Base-by-base conservation (phyloP, 2,888 invertebrate genomes). In the Cerastis rubricosa region DNA sequence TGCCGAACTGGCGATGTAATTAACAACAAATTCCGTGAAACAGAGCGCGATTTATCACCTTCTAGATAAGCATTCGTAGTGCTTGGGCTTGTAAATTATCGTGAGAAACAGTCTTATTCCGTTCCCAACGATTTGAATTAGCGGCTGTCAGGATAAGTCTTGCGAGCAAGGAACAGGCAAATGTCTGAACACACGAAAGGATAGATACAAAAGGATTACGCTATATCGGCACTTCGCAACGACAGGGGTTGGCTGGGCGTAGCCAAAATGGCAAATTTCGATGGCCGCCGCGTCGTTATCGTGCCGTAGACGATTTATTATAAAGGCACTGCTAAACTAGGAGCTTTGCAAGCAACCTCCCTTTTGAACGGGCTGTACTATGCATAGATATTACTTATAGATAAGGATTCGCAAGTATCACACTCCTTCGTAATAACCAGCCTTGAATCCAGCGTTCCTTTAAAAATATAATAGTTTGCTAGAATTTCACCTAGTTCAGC, bases 11-110 rank as follows among this genome's bases (percentile, higher is more conserved):
- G 83, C 88, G 85, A 88, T 89, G 90, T 92, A 92, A 93, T 94
- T 94, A 94, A 92, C 90, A 91, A 88, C 85, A 88, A 89, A 93
- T 94, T 91, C 90, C 87, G 78, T 85, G 80, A 85, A 85, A 87
- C 83, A 82, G 79, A 84, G 84, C 86, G 81, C 81, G 81, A 89
- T 89, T 88, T 88, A 88, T 88, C 89, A 85, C 90, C 80, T 87
- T 79, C 80, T 66, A 82, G 81, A 82, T 84, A 88, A 81, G 71
- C 72, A 80, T 70, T 85, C 80, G 80, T 85, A 78, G 85, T 81
- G 61, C 72, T 84, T 78, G 71, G 65, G 74, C 71, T 87, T 87
- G 76, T 81, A 76, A 81, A 82, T 85, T 74, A 83, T 82, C 64
- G 78, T 68, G 66, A 78, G 76, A 43, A 78, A 57, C 54, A 79